phyloP scores from a whole-genome alignment of 1,140 invertebrate species.

The Drosophila mauritiana region DNA sequence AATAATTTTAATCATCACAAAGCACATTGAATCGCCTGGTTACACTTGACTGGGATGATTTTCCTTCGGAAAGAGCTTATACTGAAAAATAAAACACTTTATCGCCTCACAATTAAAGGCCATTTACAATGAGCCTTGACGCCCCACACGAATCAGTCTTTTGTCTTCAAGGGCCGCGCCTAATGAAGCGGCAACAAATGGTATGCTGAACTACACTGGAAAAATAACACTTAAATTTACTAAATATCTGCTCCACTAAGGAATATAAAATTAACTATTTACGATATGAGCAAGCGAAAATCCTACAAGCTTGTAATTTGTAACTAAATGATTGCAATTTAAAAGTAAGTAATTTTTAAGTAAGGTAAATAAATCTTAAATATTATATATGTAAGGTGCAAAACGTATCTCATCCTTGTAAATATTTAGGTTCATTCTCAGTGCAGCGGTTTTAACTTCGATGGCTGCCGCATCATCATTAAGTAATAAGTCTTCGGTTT shows the following conservation, averaged over 20 bases:
- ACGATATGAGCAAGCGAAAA: too few species aligned
- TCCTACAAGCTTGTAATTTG: too few species aligned
- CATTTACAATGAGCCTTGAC: constrained; percentile 60
- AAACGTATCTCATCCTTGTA: too few species aligned
- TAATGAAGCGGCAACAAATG: constrained; percentile 71
- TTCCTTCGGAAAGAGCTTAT: neutral
- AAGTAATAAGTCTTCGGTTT: constrained; percentile 74
- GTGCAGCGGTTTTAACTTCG: constrained; percentile 12
- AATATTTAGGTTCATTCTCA: neutral
- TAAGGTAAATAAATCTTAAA: too few species aligned
- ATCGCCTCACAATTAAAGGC: constrained; percentile 61
- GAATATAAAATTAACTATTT: too few species aligned
- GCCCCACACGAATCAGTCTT: constrained; percentile 2
- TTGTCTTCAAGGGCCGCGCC: constrained; percentile 54
- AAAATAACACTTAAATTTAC: neutral
- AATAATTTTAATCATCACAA: neutral
- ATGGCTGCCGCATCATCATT: constrained; percentile 62
- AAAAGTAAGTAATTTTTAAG: too few species aligned
- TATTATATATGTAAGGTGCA: too few species aligned
- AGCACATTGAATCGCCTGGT: neutral
- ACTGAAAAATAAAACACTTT: constrained; percentile 28
- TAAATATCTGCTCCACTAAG: neutral
- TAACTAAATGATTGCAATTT: too few species aligned
- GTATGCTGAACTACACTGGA: neutral
- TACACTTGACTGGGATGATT: neutral